These are phyloP conservation scores for Oligia latruncula DNA, from an alignment of 2,888 invertebrate species.

Conservation along the genomic window DNA sequence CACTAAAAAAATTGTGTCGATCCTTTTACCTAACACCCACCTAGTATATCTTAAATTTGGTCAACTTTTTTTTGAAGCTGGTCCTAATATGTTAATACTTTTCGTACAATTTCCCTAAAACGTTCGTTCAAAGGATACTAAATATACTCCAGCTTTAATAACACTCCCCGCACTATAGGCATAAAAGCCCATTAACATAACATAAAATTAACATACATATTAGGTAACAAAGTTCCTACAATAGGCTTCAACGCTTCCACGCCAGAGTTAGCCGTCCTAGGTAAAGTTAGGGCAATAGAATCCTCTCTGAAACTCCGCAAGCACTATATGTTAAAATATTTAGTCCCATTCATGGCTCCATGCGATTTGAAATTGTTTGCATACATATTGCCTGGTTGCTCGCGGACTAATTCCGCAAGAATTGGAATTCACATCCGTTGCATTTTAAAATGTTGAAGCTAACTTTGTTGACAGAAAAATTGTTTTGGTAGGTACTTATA, in stretches of 20 bases:
- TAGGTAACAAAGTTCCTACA: constrained; percentile 56
- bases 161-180: constrained; percentile 2
- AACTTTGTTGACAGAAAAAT: background rate
- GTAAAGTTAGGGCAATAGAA: constrained; percentile 54
- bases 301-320: constrained; percentile 32
- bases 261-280: constrained; percentile 23
- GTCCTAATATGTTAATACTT: background rate
- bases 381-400: constrained; percentile 54
- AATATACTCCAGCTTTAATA: constrained; percentile 21
- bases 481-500: background rate
- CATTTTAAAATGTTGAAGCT: constrained; percentile 40
- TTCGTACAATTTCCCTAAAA: background rate
- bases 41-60: background rate
- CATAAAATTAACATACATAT: constrained; percentile 65
- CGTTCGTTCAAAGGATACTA: constrained; percentile 9
- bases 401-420: constrained; percentile 50
- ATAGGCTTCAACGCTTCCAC: constrained; percentile 38
- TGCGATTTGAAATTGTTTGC: constrained; percentile 63
- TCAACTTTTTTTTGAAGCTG: too few species aligned
- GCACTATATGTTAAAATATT: constrained; percentile 59
- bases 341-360: constrained; percentile 54
- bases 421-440: constrained; percentile 51
- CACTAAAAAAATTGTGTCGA: background rate
- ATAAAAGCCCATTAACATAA: constrained; percentile 34
- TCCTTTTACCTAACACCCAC: background rate